Base-by-base conservation (phyloP, 2,888 invertebrate species). In the Caradrina clavipalpis region DNA sequence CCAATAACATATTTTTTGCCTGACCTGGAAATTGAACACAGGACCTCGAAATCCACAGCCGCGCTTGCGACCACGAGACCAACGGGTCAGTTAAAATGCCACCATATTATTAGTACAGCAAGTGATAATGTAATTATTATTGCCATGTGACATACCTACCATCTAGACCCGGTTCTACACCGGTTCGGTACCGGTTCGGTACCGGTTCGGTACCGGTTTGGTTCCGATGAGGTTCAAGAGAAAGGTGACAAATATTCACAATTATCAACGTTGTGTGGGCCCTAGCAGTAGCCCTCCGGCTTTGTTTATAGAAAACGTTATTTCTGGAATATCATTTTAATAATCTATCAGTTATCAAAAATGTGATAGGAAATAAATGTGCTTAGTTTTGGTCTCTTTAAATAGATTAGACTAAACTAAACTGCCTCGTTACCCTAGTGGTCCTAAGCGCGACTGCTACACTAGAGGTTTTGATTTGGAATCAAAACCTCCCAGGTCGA, bases 161-260 rank as follows among this genome's bases (percentile, higher is more conserved):
- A 4, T 17, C 45, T 45, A 17, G 39, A 15, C 39, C 54, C 55
- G 59, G 59, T 69, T 31, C n/a, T 21, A 59, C 75, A 76, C 82
- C 82, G 81, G 82, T 82, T 82, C 26, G 67, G 55, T 63, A 57
- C 73, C 69, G 71, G 59, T 69, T 31, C n/a, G 22, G 57, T 77
- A 76, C n/a, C n/a, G n/a, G 59, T 69, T 31, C n/a, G 22, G 57
- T 77, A 76, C 82, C 82, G 81, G 82, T 82, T 82, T 21, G 67
- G 55, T 63, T 59, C 73, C 69, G 71, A 77, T 73, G 74, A 65
- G 62, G 70, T 50, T 8, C 54, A 69, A 77, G 80, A 80, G 82
- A 82, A 82, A 82, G 82, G 82, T 82, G 82, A 75, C 73, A 82
- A 82, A 66, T 69, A 59, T 53, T 58, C 62, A 59, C 55, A 74